Base-by-base conservation (phyloP, 2,113 vertebrate species). In the Nothocercus julius region DNA sequence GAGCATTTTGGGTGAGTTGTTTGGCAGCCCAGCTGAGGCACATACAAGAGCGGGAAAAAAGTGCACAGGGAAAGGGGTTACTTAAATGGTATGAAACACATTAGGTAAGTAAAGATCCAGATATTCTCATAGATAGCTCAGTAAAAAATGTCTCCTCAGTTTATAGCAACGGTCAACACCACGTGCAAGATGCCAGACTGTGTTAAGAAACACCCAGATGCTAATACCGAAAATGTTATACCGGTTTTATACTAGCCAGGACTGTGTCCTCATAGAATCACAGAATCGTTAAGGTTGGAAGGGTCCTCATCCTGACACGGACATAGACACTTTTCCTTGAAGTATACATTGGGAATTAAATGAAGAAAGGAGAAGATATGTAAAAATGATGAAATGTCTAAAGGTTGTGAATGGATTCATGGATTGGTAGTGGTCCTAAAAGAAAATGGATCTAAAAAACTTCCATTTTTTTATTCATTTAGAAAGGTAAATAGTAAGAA, bases 11-110 rank as follows among this genome's bases (percentile, higher is more conserved):
- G 8, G 40, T 32, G 58, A 40, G 19, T 19, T 82, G 70, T 72
- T 36, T 92, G 76, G 58, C 22, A 82, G 63, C 63, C 28, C 62
- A 87, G 79, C 49, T 44, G 74, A 30, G 34, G 53, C 34, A 34
- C 1, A 80, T 84, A 66, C 28, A 58, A 22, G 49, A 84, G 68
- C 68, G 70, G 42, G 24, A 47, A 42, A 64, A 7, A 1, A 9
- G 7, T 4, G 36, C 20, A 14, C 0, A 0, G 9, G 24, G 51
- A 70, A 61, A 54, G 38, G 14, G 30, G 38, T 45, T 24, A 9
- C 16, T 40, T 40, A 76, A 80, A 36, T 7, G 38, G 28, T 14
- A 42, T 51, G 74, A 81, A 63, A 64, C 74, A 70, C 56, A 87
- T 79, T n/a, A 74, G 1, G 1, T 49, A 38, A 58, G 7, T 38